Percentiles rank a stretch among this genome's conserved stretches.
Conservation (phyloP, 2,113 vertebrate genomes). For the Antechinus stuartii region DNA sequence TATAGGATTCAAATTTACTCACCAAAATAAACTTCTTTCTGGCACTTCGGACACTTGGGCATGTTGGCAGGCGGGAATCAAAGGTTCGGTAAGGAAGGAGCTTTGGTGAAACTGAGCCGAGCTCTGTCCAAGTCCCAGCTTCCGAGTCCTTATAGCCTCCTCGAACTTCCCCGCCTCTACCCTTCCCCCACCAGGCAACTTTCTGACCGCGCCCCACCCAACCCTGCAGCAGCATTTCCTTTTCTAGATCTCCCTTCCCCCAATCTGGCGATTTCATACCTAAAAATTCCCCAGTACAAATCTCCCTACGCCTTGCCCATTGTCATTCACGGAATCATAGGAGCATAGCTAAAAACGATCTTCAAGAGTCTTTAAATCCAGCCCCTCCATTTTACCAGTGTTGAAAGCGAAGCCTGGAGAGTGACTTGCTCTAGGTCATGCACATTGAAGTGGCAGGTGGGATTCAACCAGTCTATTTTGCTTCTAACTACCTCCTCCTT, state of each 20-base stretch:
- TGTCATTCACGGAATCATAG: not conserved
- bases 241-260: not conserved
- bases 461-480: no score
- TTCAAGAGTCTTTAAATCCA: not conserved
- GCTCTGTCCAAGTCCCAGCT: not conserved
- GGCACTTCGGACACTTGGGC: constrained; percentile 97
- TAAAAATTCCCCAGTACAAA: not conserved
- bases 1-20: constrained; percentile 75
- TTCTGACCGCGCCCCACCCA: not conserved
- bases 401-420: not conserved
- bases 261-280: not conserved
- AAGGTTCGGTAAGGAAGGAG: rapidly evolving
- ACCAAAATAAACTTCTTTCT: constrained; percentile 98
- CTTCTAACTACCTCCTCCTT: no score
- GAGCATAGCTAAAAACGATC: not conserved
- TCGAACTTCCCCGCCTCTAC: not conserved
- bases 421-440: no score
- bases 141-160: constrained; percentile 48
- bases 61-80: constrained; percentile 74
- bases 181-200: not conserved
- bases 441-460: no score
- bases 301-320: not conserved
- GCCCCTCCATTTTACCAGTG: not conserved
- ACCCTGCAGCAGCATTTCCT: not conserved
- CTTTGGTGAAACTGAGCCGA: constrained; percentile 12